Percentiles rank a stretch among this genome's conserved stretches.
These are phyloP conservation scores for Lepisosteus oculatus DNA, from an alignment of 2,113 vertebrate species.

Conservation along the genomic window DNA sequence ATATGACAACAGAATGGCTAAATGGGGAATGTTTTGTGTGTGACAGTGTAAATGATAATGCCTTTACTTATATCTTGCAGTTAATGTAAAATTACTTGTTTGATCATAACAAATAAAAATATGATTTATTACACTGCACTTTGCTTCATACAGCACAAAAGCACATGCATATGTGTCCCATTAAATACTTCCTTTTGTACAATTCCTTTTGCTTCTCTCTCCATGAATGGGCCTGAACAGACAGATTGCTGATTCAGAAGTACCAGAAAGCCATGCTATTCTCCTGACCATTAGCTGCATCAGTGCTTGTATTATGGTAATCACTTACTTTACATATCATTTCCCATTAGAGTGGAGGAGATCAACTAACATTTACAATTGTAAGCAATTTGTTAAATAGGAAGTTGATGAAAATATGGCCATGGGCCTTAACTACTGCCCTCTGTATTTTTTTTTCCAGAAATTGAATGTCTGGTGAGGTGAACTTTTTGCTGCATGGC, in stretches of 20 bases:
- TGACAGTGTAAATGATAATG: too few species aligned
- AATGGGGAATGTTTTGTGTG: too few species aligned
- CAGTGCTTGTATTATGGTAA: constrained; percentile 53
- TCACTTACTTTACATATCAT: constrained; percentile 42
- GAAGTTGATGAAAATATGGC: constrained; percentile 46
- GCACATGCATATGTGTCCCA: too few species aligned
- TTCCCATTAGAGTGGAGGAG: constrained; percentile 47
- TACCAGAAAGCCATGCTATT: constrained; percentile 44
- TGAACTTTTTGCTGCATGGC: constrained; percentile 4
- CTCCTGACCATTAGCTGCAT: constrained; percentile 46
- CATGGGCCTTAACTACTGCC: constrained; percentile 2
- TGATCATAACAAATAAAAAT: too few species aligned
- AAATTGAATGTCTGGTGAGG: constrained; percentile 7
- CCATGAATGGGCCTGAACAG: constrained; percentile 55
- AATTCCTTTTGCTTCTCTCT: too few species aligned
- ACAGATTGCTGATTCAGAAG: constrained; percentile 64
- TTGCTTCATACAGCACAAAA: too few species aligned
- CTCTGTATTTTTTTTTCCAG: background rate
- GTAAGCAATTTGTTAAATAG: constrained; percentile 49
- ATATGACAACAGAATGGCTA: too few species aligned
- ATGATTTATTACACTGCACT: too few species aligned
- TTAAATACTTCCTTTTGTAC: too few species aligned
- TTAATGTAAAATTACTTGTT: too few species aligned
- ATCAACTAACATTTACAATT: constrained; percentile 39
- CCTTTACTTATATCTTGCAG: too few species aligned